Conservation (phyloP, 2,113 vertebrate species). For the Apaloderma vittatum region DNA sequence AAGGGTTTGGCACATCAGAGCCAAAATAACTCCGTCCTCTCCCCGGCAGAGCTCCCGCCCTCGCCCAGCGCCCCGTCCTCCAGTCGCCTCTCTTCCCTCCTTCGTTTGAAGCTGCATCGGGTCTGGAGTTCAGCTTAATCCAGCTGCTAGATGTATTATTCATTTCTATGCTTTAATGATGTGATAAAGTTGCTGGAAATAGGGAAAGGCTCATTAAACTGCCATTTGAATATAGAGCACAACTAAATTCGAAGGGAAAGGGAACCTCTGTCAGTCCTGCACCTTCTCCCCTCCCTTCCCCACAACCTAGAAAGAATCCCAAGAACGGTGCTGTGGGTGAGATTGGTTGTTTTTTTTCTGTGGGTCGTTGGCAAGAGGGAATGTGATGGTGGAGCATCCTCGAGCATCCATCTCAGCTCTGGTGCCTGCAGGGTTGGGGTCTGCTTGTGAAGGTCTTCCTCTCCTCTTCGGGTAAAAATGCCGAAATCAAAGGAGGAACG, state of each 20-base stretch:
- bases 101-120: slow-evolving; percentile 75
- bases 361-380: not conserved
- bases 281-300: slow-evolving; percentile 10
- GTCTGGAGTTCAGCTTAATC: slow-evolving; percentile 81
- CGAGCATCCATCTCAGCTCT: rapidly evolving
- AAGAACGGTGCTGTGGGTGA: not conserved
- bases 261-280: slow-evolving; percentile 38
- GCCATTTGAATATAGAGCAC: slow-evolving; percentile 85
- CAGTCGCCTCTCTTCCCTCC: not conserved
- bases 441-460: not conserved
- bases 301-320: not conserved
- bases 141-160: slow-evolving; percentile 86
- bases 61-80: not conserved
- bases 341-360: not conserved
- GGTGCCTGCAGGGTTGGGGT: not conserved
- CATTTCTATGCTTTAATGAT: slow-evolving; percentile 83
- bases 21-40: not conserved
- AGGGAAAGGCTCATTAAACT: slow-evolving; percentile 85
- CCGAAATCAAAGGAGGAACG: not conserved
- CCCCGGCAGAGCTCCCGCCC: not conserved
- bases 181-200: slow-evolving; percentile 85
- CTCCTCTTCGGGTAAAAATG: not conserved
- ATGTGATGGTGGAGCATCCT: not conserved
- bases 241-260: slow-evolving; percentile 72
- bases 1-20: not conserved